Evolutionary conservation across 2,113 vertebrate species (phyloP).

Genomic region (Tachuris rubrigastra): DNA sequence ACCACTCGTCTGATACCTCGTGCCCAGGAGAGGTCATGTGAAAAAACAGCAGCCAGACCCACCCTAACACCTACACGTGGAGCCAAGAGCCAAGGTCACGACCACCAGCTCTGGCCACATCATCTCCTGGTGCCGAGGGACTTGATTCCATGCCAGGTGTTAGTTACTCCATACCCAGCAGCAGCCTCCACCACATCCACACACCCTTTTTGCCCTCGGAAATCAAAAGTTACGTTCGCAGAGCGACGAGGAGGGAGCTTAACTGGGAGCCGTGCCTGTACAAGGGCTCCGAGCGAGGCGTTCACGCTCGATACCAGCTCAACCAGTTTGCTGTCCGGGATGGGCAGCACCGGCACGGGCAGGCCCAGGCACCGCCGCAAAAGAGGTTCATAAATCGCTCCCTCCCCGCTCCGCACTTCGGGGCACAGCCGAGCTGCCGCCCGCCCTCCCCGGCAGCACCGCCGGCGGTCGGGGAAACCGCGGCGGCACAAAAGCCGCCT

Average conservation of each 20-base stretch:
- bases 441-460: background rate
- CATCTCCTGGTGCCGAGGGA: accelerated
- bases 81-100: background rate
- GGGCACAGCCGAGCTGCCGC: background rate
- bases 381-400: background rate
- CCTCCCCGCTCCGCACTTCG: background rate
- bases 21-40: background rate
- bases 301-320: slow-evolving; percentile 11
- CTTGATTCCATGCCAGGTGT: accelerated
- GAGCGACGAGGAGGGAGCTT: background rate
- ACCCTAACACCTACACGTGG: background rate
- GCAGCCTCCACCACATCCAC: background rate
- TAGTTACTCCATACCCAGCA: accelerated
- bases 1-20: accelerated
- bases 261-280: background rate
- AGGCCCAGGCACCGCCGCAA: slow-evolving; percentile 19
- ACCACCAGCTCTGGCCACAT: background rate
- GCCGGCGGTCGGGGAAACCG: background rate
- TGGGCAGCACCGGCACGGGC: slow-evolving; percentile 7
- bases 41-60: background rate
- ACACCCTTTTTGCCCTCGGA: background rate
- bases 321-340: slow-evolving; percentile 16
- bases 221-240: background rate
- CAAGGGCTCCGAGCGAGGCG: background rate
- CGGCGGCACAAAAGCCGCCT: background rate